Percentiles rank a stretch among this genome's conserved stretches.
Conservation (phyloP, 2,797 vertebrate species). For the Ficedula albicollis region DNA sequence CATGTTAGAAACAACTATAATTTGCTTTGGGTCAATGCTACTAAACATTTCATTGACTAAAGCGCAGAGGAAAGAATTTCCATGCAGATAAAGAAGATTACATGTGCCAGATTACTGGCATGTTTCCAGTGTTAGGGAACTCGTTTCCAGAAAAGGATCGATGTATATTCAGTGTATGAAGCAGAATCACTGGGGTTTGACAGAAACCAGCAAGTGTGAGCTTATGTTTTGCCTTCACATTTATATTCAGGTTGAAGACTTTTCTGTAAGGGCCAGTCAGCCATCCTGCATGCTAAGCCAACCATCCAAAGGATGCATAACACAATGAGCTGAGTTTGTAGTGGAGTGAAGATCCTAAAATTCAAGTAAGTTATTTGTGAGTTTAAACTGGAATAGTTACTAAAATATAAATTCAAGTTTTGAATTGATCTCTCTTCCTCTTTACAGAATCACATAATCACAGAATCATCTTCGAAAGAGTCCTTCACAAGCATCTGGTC, state of each 20-base stretch:
- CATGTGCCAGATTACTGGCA: neutral
- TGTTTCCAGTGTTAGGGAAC: neutral
- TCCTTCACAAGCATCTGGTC: neutral
- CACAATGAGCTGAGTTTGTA: neutral
- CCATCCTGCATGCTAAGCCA: neutral
- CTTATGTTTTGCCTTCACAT: neutral
- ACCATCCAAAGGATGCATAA: neutral
- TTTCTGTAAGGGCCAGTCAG: neutral
- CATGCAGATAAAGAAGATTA: neutral
- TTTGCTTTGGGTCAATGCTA: neutral
- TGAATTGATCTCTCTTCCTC: neutral
- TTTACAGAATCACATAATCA: neutral
- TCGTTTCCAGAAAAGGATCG: neutral
- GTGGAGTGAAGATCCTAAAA: neutral
- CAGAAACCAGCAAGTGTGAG: neutral
- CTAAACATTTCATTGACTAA: constrained; percentile 7
- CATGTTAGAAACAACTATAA: neutral
- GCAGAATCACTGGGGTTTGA: neutral
- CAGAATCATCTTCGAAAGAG: neutral
- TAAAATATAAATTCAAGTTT: neutral
- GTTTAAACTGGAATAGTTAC: neutral
- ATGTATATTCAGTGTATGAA: neutral
- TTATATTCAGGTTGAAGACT: neutral
- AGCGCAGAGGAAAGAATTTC: neutral
- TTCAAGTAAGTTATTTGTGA: neutral